Evolutionary conservation across 1,140 invertebrate species (phyloP).

Genomic region (Lasioglossum baleicum): DNA sequence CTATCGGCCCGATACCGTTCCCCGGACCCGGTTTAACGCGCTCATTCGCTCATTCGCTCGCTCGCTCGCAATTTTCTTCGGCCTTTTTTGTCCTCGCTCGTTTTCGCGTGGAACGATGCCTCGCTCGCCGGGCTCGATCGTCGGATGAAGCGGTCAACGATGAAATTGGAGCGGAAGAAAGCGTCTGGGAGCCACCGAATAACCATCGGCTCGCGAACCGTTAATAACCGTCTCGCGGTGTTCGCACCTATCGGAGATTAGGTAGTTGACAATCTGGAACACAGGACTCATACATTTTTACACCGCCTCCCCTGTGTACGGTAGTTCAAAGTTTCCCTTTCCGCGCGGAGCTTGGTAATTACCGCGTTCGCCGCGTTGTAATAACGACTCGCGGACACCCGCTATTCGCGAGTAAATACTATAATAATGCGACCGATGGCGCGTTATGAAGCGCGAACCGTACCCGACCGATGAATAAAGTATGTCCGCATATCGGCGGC

Average conservation of each 20-base stretch:
- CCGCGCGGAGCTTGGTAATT: constrained; percentile 48
- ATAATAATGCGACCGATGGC: constrained; percentile 63
- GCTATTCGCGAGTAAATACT: constrained; percentile 61
- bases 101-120: neutral
- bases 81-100: neutral
- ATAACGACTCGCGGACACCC: constrained; percentile 59
- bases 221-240: neutral
- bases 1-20: constrained; percentile 30
- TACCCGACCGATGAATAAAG: constrained; percentile 49
- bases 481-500: constrained; percentile 7
- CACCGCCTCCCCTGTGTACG: neutral
- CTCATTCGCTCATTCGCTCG: neutral
- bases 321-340: constrained; percentile 49
- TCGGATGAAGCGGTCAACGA: neutral
- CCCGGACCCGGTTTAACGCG: neutral
- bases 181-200: neutral
- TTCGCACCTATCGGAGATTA: no score
- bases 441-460: constrained; percentile 63
- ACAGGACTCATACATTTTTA: no score
- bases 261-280: no score
- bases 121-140: no score
- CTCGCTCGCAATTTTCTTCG: neutral
- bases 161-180: neutral
- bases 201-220: neutral
- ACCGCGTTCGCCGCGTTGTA: constrained; percentile 49